These are phyloP conservation scores for Luidia sarsii DNA, from an alignment of 53 echinoderm and acorn worm species.

Conservation along the genomic window DNA sequence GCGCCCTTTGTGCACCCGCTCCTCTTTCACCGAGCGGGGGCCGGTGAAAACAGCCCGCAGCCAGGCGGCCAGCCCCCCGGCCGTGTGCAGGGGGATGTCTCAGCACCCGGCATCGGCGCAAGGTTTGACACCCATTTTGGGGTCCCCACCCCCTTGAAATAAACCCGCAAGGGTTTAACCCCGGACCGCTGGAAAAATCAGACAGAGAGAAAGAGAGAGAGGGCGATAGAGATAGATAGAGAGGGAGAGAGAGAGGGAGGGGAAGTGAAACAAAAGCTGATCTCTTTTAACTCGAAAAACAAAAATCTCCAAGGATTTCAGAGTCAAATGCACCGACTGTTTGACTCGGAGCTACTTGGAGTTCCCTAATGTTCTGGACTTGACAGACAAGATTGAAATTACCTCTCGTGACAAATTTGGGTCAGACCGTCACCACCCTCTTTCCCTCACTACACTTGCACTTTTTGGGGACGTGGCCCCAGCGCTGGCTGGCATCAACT, in stretches of 20 bases:
- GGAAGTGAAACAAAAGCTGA: too few species aligned
- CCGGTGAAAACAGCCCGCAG: constrained; percentile 51
- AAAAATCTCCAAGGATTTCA: constrained; percentile 27
- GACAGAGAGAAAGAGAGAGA: neutral
- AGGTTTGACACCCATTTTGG: constrained; percentile 15
- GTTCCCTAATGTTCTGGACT: constrained; percentile 10
- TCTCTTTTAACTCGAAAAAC: too few species aligned
- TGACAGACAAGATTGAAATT: constrained; percentile 41
- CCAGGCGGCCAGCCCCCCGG: neutral
- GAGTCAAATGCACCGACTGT: neutral
- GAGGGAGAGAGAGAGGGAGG: too few species aligned
- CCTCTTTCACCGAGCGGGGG: constrained; percentile 46
- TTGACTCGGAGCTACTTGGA: constrained; percentile 22
- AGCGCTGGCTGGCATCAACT: too few species aligned
- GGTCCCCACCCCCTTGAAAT: too few species aligned
- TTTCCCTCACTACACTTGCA: too few species aligned
- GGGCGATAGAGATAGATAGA: neutral
- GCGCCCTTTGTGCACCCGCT: constrained; percentile 48
- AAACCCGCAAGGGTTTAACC: constrained; percentile 21
- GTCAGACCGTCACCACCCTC: too few species aligned
- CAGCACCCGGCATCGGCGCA: constrained; percentile 18
- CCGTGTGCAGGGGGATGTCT: constrained; percentile 6
- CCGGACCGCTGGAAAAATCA: neutral
- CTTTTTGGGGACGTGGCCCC: too few species aligned
- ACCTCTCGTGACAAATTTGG: too few species aligned